Conservation (phyloP, 2,888 invertebrate genomes). For the Oligia latruncula region DNA sequence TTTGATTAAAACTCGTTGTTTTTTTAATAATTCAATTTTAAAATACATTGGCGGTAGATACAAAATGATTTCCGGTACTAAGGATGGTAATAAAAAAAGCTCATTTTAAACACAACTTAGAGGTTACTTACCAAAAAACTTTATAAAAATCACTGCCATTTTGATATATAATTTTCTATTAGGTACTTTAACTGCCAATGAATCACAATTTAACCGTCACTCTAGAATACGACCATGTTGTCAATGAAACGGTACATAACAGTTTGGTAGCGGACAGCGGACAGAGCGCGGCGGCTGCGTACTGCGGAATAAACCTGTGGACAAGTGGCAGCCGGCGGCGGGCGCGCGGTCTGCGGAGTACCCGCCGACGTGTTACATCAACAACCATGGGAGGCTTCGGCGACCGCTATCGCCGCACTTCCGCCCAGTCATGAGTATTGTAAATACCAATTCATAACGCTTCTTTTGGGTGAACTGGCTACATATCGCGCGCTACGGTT, state of each 20-base stretch:
- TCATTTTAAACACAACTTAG: background rate
- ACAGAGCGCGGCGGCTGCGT: slow-evolving; percentile 69
- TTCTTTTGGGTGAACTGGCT: slow-evolving; percentile 4
- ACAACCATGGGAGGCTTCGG: slow-evolving; percentile 68
- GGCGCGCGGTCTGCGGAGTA: slow-evolving; percentile 39
- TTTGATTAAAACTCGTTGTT: background rate
- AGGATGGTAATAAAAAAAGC: background rate
- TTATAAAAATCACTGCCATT: slow-evolving; percentile 84
- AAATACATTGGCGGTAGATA: slow-evolving; percentile 11
- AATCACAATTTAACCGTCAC: slow-evolving; percentile 64
- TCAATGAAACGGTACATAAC: slow-evolving; percentile 46
- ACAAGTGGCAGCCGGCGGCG: slow-evolving; percentile 50
- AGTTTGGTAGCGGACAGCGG: slow-evolving; percentile 53
- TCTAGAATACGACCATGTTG: slow-evolving; percentile 64
- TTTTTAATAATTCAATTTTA: background rate
- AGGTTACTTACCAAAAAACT: slow-evolving; percentile 81
- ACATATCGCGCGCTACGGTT: slow-evolving; percentile 12
- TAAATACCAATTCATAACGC: slow-evolving; percentile 31
- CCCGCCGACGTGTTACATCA: slow-evolving; percentile 71
- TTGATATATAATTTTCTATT: slow-evolving; percentile 56
- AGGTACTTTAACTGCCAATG: slow-evolving; percentile 32
- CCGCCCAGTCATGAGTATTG: slow-evolving; percentile 51
- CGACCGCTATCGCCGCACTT: slow-evolving; percentile 60
- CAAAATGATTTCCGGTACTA: background rate
- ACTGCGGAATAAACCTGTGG: slow-evolving; percentile 64